These are phyloP conservation scores for Valencia hispanica DNA, from an alignment of 2,797 vertebrate species.

Conservation along the genomic window DNA sequence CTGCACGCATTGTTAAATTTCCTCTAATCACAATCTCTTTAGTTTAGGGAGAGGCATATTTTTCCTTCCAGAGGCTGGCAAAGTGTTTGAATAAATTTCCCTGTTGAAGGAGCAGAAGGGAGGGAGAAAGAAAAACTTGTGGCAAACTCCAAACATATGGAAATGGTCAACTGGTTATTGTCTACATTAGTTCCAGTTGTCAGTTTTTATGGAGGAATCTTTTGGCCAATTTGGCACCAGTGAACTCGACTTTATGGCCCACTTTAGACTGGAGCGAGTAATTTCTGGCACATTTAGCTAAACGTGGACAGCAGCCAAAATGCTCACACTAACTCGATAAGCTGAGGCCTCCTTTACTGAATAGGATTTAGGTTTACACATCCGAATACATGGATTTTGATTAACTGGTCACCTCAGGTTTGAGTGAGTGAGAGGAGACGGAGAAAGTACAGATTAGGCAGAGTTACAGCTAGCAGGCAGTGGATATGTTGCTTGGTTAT, in stretches of 20 bases:
- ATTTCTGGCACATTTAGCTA: background rate
- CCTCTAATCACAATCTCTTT: slow-evolving; percentile 6
- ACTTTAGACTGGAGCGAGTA: background rate
- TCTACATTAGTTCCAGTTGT: slow-evolving; percentile 10
- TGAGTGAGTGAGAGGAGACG: background rate
- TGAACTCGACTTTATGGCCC: background rate
- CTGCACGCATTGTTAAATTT: slow-evolving; percentile 1
- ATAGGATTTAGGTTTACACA: background rate
- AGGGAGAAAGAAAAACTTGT: background rate
- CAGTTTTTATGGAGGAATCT: background rate
- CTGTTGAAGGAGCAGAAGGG: background rate
- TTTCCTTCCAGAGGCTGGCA: slow-evolving; percentile 1
- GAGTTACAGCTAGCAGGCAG: no score
- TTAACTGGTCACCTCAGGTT: background rate
- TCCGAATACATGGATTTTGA: background rate
- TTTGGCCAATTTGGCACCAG: background rate
- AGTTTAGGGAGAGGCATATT: slow-evolving; percentile 1
- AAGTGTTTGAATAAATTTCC: background rate
- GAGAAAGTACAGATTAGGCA: no score
- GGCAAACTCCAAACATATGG: background rate
- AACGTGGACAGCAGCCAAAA: background rate
- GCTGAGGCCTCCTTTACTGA: background rate
- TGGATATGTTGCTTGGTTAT: no score
- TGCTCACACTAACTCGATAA: background rate
- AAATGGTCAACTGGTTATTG: slow-evolving; percentile 5